A percentile compares a stretch with the other conserved stretches of the same genome.
These are phyloP conservation scores for Caenorhabditis panamensis DNA, from an alignment of 2,888 invertebrate species.

Conservation along the genomic window DNA sequence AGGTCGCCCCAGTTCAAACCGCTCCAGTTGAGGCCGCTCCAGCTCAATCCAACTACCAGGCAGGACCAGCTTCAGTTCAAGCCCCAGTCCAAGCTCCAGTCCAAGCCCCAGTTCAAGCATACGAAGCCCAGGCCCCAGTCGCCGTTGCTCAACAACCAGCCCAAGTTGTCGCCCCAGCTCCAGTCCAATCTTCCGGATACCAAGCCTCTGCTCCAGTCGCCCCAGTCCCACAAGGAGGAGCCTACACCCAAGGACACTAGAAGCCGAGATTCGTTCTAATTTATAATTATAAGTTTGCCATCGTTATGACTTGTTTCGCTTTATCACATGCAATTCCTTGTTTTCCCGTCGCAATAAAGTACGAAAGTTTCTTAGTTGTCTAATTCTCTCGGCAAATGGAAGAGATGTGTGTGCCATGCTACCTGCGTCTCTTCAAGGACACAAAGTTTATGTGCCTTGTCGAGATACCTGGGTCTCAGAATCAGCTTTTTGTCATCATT, in stretches of 20 bases:
- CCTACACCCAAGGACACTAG: slow-evolving; percentile 49
- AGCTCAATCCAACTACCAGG: not conserved
- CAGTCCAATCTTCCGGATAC: slow-evolving; percentile 38
- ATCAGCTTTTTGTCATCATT: too few relatives aligned
- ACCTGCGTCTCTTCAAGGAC: slow-evolving; percentile 1
- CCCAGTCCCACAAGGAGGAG: slow-evolving; percentile 25
- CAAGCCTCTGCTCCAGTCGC: slow-evolving; percentile 20
- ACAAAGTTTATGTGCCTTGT: too few relatives aligned
- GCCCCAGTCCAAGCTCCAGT: slow-evolving; percentile 18
- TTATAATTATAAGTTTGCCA: slow-evolving; percentile 16
- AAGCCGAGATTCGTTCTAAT: slow-evolving; percentile 19
- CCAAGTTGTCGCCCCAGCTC: slow-evolving; percentile 7
- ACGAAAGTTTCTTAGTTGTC: not conserved
- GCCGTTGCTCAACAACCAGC: slow-evolving; percentile 30
- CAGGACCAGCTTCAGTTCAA: slow-evolving; percentile 8
- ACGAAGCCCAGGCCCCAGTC: slow-evolving; percentile 25
- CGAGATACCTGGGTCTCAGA: too few relatives aligned
- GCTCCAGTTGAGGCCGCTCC: slow-evolving; percentile 40
- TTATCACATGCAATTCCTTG: slow-evolving; percentile 1
- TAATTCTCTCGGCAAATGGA: not conserved
- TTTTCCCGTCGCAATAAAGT: slow-evolving; percentile 15
- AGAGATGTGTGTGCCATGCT: not conserved
- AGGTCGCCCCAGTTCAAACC: slow-evolving; percentile 1
- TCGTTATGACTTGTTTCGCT: slow-evolving; percentile 6
- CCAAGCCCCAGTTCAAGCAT: slow-evolving; percentile 21